These are phyloP conservation scores for Tenualosa thibaudeaui DNA, from an alignment of 2,797 vertebrate species.

Conservation along the genomic window DNA sequence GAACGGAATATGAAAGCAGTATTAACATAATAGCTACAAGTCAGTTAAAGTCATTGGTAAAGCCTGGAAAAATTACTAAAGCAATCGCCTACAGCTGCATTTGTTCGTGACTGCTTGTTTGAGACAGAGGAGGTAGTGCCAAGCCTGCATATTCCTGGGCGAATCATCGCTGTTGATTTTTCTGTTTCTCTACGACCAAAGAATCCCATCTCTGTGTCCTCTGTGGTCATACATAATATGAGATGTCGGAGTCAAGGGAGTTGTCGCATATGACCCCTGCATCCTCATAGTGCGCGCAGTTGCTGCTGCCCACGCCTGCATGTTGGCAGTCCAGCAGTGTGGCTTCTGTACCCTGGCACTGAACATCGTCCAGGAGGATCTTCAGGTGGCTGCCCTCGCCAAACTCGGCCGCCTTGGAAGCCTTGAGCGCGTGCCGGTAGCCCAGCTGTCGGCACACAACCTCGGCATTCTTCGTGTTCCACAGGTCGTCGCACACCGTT, in stretches of 20 bases:
- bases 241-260: not conserved
- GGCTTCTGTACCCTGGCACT: conserved; percentile 79
- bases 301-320: conserved; percentile 75
- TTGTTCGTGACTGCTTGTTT: not conserved
- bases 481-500: conserved; percentile 90
- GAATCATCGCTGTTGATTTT: not conserved
- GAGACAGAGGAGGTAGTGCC: not conserved
- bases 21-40: not conserved
- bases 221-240: not conserved
- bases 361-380: conserved; percentile 88
- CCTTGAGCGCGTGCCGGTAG: conserved; percentile 74
- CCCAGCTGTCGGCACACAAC: conserved; percentile 92
- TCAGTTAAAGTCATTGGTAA: not conserved
- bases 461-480: conserved; percentile 71
- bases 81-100: not conserved
- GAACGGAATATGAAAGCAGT: not conserved
- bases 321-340: conserved; percentile 85
- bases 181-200: not conserved
- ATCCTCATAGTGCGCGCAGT: conserved; percentile 89
- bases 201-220: not conserved
- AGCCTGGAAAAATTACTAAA: not conserved
- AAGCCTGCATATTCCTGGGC: not conserved
- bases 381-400: conserved; percentile 79
- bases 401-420: conserved; percentile 84
- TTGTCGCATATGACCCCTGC: conserved; percentile 85